Conservation (phyloP, 2,888 invertebrate genomes). For the Labia minor region DNA sequence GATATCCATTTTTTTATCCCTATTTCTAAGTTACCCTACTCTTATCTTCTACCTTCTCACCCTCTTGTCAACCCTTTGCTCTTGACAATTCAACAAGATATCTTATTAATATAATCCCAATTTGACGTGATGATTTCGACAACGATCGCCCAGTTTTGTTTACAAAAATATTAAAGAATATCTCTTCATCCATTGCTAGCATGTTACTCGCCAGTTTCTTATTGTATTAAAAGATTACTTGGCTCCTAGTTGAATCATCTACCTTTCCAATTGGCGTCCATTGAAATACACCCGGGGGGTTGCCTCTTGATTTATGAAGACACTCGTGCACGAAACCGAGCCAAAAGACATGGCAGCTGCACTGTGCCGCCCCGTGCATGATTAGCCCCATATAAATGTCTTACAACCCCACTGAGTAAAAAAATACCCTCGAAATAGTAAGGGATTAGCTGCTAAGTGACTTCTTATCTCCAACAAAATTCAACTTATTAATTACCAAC, state of each 20-base stretch:
- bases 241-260: conserved; percentile 13
- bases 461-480: background rate
- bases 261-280: conserved; percentile 6
- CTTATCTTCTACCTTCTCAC: too few relatives aligned
- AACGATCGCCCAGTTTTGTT: too few relatives aligned
- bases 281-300: background rate
- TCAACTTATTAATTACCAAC: too few relatives aligned
- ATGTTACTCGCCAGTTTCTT: background rate
- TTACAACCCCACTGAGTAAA: background rate
- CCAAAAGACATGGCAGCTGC: background rate
- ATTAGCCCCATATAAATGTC: conserved; percentile 7
- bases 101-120: background rate
- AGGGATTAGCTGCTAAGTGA: background rate
- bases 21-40: too few relatives aligned
- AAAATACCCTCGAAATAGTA: background rate
- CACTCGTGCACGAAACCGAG: background rate
- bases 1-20: too few relatives aligned
- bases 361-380: background rate
- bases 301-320: background rate
- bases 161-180: too few relatives aligned
- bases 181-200: background rate
- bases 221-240: conserved; percentile 2
- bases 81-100: too few relatives aligned
- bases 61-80: too few relatives aligned
- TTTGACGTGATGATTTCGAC: background rate